phyloP scores from a whole-genome alignment of 2,113 vertebrate species.

The Lasiurus cinereus region DNA sequence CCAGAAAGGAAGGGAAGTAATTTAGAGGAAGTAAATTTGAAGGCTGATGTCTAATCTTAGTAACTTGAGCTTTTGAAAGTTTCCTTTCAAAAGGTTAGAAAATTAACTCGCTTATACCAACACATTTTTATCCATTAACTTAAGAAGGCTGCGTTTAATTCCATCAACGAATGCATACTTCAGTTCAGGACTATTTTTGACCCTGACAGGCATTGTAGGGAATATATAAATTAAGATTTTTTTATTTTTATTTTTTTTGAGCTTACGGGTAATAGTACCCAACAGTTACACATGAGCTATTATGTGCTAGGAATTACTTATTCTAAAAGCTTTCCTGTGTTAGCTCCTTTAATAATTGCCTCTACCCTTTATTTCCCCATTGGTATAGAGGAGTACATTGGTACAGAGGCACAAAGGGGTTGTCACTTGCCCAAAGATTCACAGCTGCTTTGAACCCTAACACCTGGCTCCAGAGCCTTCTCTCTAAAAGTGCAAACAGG shows the following conservation, averaged over 20 bases:
- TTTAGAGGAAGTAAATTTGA: constrained; percentile 67
- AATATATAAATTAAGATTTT: constrained; percentile 29
- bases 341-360: constrained; percentile 32
- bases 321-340: constrained; percentile 17
- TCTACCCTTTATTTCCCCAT: neutral
- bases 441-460: neutral
- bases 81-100: constrained; percentile 62
- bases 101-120: constrained; percentile 16
- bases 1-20: constrained; percentile 66
- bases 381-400: neutral
- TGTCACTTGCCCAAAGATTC: constrained; percentile 31
- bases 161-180: neutral
- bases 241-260: neutral
- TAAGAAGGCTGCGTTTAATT: neutral
- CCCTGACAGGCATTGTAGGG: neutral
- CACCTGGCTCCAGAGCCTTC: neutral
- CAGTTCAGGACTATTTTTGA: neutral
- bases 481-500: neutral
- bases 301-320: neutral
- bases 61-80: constrained; percentile 66
- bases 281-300: neutral
- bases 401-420: neutral
- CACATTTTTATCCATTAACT: constrained; percentile 3
- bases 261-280: neutral
- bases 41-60: constrained; percentile 58